Evolutionary conservation across 2,113 vertebrate genomes (phyloP), one percentile per base, ranked within the genome.

Genomic region (Microcebus tavaratra): DNA sequence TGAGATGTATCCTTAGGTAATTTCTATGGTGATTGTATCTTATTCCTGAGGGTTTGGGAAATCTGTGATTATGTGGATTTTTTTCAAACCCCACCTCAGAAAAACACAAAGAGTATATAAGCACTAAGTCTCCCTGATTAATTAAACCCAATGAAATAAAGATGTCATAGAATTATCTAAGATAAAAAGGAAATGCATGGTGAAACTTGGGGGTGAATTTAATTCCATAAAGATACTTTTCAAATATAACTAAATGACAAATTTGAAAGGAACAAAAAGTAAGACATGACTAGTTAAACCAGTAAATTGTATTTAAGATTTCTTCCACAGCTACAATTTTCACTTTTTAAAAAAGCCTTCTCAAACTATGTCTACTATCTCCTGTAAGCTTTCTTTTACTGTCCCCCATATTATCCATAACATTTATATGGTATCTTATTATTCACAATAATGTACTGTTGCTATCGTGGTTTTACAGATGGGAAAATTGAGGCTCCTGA

Each of bases 361-460:
- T 57, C 9, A 42, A 23, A 29, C 17, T 10, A 1, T 57, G 29
- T 39, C 42, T 82, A 3, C 13, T 6, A 2, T 10, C 27, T 45
- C 27, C 20, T 25, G 20, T 45, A 42, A 36, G 4, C 31, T 6
- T 18, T 48, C 5, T 34, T 27, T 59, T 55, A 2, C 25, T 11
- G 9, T 34, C 23, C 12, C 57, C 25, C 3, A 27, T 48, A 14
- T 63, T 55, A 31, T 82, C 45, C 11, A 10, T 27, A 15, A 45
- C n/a, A 48, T 4, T 11, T 23, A 23, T 17, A 9, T 23, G 9
- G 11, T 29, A 2, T 25, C 5, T 68, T 31, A 15, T 36, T 20
- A 15, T 29, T 57, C 25, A 2, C 61, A 15, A 1, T 1, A 18
- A 6, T 25, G 2, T 18, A 15, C 4, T 50, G 3, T 27, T 59